Evolutionary conservation across 2,888 invertebrate genomes (phyloP), one percentile per base, ranked within the genome.

Genomic region (Drosophila fungiperda): DNA sequence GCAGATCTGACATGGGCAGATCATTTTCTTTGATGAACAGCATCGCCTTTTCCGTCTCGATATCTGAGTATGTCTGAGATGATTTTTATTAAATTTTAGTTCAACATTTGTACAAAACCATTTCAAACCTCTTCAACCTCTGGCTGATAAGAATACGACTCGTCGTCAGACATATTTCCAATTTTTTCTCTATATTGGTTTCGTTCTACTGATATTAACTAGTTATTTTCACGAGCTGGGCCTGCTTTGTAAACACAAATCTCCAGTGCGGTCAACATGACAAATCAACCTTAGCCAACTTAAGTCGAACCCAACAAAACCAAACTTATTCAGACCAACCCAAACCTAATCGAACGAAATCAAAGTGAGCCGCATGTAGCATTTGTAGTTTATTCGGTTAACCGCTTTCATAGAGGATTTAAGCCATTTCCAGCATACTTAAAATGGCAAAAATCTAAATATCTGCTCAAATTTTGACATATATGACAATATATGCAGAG

Each of bases 341-440:
- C 6, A 29, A 5, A 29, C 26, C 26, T 26, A 26, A 26, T 26
- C 2, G 11, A 64, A 42, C 45, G 20, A 20, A 65, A 68, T 70
- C 74, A 49, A 82, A 72, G 66, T 64, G 67, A 71, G 76, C 84
- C 87, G 57, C 87, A 87, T 80, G 83, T 84, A 69, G 82, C 76
- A 84, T 80, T 84, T 82, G 76, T 78, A 84, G 87, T 82, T 84
- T 80, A 74, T 74, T 82, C 82, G 84, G 87, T 87, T 84, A 84
- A 87, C 84, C 87, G 80, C 82, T 70, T 80, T 84, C 82, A 80
- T 75, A 72, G 84, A 76, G 80, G 82, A 84, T 83, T 84, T 87
- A 82, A 74, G 84, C 78, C 84, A 86, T 80, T 78, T 68, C 60
- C 63, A n/a, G 50, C 32, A 50, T 40, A 55, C 73, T 62, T 67